Evolutionary conservation across 2,797 vertebrate genomes (phyloP), one percentile per base, ranked within the genome.

Genomic region (Martes flavigula): DNA sequence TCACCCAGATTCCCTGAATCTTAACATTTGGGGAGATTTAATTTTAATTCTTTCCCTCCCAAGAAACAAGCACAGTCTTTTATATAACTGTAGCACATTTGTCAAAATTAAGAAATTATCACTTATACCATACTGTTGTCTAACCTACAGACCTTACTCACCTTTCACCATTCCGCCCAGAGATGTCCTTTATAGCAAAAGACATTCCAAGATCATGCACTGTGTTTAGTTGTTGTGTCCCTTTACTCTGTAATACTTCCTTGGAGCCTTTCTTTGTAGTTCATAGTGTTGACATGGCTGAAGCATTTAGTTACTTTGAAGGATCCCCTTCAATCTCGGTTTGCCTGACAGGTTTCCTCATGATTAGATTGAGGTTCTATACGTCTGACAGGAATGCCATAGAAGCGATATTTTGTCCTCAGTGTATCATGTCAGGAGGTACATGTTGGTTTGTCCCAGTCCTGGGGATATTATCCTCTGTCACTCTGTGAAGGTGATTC

Each of bases 21-120:
- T 77, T 92, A 93, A 62, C 32, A n/a, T 60, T 95, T 91, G 70
- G 32, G 27, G 64, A 85, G 14, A 85, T 93, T 86, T 85, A 48
- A 72, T 95, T 90, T 83, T 78, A 51, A 82, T 79, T 95, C 17
- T 93, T 27, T 83, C 9, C 82, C 23, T 78, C 40, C 40, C 27
- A n/a, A 43, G 51, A 88, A 46, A 46, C 23, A 83, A 85, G 2
- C 21, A 7, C 15, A 27, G 2, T 75, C 64, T 77, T 72, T 81
- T 79, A 11, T 40, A 68, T 43, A 40, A 35, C n/a, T 62, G 0
- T 81, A n/a, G 62, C 77, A 46, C 38, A 66, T 60, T 70, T 82
- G 25, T 79, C 32, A 82, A 81, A 92, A 64, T 78, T 86, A 78
- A 88, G 38, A 81, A 77, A 75, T 32, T 10, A n/a, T 30, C 40